Conservation (phyloP, 2,113 vertebrate genomes). For the Tragelaphus imberbis region DNA sequence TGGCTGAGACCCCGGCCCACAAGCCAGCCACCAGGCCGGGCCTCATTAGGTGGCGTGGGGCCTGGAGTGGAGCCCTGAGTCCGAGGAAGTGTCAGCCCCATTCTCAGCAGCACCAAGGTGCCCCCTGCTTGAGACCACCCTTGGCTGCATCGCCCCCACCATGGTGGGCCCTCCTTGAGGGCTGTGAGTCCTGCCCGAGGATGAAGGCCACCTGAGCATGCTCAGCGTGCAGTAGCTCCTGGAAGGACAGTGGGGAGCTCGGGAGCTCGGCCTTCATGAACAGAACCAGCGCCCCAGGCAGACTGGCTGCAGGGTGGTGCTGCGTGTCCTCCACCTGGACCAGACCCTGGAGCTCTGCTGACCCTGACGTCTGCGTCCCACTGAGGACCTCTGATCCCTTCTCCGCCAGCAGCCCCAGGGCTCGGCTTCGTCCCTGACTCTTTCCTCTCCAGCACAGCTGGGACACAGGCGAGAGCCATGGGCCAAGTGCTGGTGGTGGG, state of each 20-base stretch:
- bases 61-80: not conserved
- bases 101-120: not conserved
- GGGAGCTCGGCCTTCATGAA: not conserved
- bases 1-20: too few relatives aligned
- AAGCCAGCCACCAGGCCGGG: fast-evolving
- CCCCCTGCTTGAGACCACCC: not conserved
- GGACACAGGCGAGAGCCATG: not conserved
- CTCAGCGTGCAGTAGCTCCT: fast-evolving
- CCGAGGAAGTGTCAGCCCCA: fast-evolving
- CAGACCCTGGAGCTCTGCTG: not conserved
- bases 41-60: fast-evolving
- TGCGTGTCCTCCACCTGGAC: fast-evolving
- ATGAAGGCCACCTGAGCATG: fast-evolving
- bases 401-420: not conserved
- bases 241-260: fast-evolving
- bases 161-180: fast-evolving
- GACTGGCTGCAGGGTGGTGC: fast-evolving
- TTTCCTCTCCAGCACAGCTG: not conserved
- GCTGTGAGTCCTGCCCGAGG: fast-evolving
- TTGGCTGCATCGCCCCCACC: fast-evolving
- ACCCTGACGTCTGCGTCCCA: fast-evolving
- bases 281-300: fast-evolving
- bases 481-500: not conserved
- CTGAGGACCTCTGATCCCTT: fast-evolving
- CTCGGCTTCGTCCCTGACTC: too few relatives aligned